Evolutionary conservation across 1,140 invertebrate species (phyloP).

Genomic region (Muscidifurax raptorellus): DNA sequence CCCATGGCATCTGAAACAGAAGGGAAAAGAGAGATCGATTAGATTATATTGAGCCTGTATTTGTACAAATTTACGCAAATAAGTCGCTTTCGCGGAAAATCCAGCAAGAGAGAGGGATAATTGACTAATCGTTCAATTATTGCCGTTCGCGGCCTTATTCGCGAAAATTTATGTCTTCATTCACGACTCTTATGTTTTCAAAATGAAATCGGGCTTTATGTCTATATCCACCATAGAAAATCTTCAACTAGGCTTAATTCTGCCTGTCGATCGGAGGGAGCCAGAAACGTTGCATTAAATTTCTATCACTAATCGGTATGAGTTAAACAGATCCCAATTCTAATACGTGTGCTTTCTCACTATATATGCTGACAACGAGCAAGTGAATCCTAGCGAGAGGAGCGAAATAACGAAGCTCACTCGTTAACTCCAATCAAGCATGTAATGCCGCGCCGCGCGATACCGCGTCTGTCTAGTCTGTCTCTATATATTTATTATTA

Average conservation of each 20-base stretch:
- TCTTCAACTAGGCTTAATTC: too few species aligned
- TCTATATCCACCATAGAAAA: too few species aligned
- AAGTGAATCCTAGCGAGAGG: background rate
- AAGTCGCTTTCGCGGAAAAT: slow-evolving; percentile 65
- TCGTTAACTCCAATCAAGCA: background rate
- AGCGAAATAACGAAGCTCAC: slow-evolving; percentile 33
- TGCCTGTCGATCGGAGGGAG: too few species aligned
- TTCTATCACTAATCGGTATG: too few species aligned
- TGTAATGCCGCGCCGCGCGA: slow-evolving; percentile 6
- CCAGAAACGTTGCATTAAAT: too few species aligned
- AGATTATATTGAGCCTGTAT: background rate
- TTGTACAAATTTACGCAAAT: background rate
- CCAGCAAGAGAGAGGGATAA: too few species aligned
- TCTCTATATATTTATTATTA: slow-evolving; percentile 73
- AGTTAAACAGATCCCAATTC: too few species aligned
- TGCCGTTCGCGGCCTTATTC: background rate
- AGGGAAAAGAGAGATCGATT: slow-evolving; percentile 56
- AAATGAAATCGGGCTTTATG: too few species aligned
- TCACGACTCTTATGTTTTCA: too few species aligned
- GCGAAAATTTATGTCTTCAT: background rate
- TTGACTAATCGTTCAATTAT: slow-evolving; percentile 67
- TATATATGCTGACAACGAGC: background rate
- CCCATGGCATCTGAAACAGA: slow-evolving; percentile 76
- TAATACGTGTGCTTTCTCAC: too few species aligned
- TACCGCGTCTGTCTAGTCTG: slow-evolving; percentile 56